Evolutionary conservation across 2,888 invertebrate species (phyloP).

Genomic region (Oxystoma pomonae): DNA sequence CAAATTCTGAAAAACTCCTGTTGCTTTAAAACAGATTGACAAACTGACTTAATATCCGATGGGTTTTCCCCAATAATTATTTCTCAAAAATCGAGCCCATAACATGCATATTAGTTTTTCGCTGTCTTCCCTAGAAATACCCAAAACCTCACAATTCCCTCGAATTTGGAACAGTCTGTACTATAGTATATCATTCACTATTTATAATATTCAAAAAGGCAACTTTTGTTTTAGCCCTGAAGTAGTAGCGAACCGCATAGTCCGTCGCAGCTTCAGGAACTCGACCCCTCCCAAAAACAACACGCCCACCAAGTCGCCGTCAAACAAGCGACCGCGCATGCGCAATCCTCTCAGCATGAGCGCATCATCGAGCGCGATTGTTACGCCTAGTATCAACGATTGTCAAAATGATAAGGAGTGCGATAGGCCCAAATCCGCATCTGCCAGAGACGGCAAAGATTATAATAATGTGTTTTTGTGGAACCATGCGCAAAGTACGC

Average conservation of each 20-base stretch:
- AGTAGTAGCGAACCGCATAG: constrained; percentile 65
- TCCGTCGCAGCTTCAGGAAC: constrained; percentile 63
- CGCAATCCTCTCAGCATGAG: constrained; percentile 48
- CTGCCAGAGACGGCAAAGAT: constrained; percentile 27
- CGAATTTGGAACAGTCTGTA: too few species aligned
- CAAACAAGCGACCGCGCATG: constrained; percentile 47
- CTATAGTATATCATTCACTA: too few species aligned
- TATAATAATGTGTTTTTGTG: constrained; percentile 29
- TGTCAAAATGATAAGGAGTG: constrained; percentile 17
- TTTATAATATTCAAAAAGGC: too few species aligned
- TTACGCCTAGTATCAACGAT: constrained; percentile 38
- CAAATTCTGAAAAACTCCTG: too few species aligned
- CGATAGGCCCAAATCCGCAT: constrained; percentile 26
- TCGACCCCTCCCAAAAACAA: constrained; percentile 47
- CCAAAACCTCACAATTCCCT: too few species aligned
- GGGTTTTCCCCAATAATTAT: too few species aligned
- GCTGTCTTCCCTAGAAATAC: too few species aligned
- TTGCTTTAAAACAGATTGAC: too few species aligned
- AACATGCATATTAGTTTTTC: too few species aligned
- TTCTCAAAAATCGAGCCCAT: too few species aligned
- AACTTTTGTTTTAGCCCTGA: constrained; percentile 49
- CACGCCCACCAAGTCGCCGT: constrained; percentile 42
- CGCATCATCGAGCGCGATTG: constrained; percentile 51
- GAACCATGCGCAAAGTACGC: constrained; percentile 20
- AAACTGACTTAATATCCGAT: too few species aligned